Evolutionary conservation across 2,888 invertebrate species (phyloP).

Genomic region (Andrena haemorrhoa): DNA sequence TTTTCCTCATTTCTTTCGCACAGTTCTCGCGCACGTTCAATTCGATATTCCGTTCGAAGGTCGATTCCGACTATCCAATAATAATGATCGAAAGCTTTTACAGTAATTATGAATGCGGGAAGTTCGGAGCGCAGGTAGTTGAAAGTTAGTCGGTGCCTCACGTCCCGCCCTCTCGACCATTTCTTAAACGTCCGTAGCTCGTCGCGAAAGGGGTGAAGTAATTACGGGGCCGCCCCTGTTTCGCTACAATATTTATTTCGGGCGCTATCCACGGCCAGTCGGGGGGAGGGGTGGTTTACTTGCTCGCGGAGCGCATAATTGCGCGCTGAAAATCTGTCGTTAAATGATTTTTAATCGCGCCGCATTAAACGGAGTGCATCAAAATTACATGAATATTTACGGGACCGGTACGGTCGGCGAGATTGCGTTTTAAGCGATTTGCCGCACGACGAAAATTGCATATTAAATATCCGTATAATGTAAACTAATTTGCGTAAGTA

Average conservation of each 20-base stretch:
- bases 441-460: constrained; percentile 45
- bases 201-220: not conserved
- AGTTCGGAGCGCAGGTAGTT: constrained; percentile 27
- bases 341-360: constrained; percentile 62
- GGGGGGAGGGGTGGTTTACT: not conserved
- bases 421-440: constrained; percentile 56
- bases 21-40: constrained; percentile 25
- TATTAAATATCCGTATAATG: constrained; percentile 54
- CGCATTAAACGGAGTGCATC: constrained; percentile 56
- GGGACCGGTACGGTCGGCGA: constrained; percentile 8
- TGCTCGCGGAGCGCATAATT: constrained; percentile 24
- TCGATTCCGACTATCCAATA: constrained; percentile 19
- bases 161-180: constrained; percentile 22
- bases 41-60: constrained; percentile 31
- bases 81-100: constrained; percentile 57
- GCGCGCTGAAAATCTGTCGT: constrained; percentile 34
- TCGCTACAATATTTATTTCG: constrained; percentile 40
- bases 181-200: constrained; percentile 3
- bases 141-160: constrained; percentile 39
- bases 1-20: constrained; percentile 21
- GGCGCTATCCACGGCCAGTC: not conserved
- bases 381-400: constrained; percentile 65
- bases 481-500: constrained; percentile 42
- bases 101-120: constrained; percentile 53
- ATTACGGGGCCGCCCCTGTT: not conserved